Evolutionary conservation across 2,113 vertebrate species (phyloP).

Genomic region (Numenius arquata): DNA sequence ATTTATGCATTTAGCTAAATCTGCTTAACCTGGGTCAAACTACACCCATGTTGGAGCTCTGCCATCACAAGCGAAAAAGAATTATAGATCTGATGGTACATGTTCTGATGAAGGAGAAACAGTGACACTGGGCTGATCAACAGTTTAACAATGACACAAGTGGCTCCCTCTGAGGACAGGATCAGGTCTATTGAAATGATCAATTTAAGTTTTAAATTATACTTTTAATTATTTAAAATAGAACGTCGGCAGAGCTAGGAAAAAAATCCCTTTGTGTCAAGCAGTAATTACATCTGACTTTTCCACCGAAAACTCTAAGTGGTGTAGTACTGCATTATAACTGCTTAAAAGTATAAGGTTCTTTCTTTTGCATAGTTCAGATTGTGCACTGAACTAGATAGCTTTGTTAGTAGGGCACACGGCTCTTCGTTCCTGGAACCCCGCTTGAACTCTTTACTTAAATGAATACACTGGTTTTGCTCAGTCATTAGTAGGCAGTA

Average conservation of each 20-base stretch:
- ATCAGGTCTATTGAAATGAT: background rate
- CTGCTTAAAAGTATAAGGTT: slow-evolving; percentile 33
- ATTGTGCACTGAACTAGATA: slow-evolving; percentile 41
- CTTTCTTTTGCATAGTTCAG: slow-evolving; percentile 26
- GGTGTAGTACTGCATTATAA: background rate
- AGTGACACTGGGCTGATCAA: slow-evolving; percentile 15
- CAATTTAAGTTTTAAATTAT: slow-evolving; percentile 21
- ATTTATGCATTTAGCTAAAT: slow-evolving; percentile 46
- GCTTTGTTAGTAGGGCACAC: slow-evolving; percentile 46
- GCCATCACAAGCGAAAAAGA: slow-evolving; percentile 4
- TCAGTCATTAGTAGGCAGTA: slow-evolving; percentile 58
- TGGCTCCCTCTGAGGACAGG: slow-evolving; percentile 11
- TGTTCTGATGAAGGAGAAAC: slow-evolving; percentile 34
- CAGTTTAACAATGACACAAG: slow-evolving; percentile 7
- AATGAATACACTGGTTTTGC: slow-evolving; percentile 51
- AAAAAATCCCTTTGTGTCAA: slow-evolving; percentile 47
- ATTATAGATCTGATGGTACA: slow-evolving; percentile 45
- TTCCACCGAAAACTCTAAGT: background rate
- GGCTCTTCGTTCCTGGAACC: background rate
- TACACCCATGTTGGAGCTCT: slow-evolving; percentile 5
- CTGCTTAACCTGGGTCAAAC: slow-evolving; percentile 37
- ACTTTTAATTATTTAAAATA: slow-evolving; percentile 62
- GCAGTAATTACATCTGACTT: slow-evolving; percentile 60
- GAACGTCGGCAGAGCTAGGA: background rate
- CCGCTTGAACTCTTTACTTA: slow-evolving; percentile 42